phyloP scores from a whole-genome alignment of 64 coral and sea anemone genomes.

The Dendrophyllia cribrosa region DNA sequence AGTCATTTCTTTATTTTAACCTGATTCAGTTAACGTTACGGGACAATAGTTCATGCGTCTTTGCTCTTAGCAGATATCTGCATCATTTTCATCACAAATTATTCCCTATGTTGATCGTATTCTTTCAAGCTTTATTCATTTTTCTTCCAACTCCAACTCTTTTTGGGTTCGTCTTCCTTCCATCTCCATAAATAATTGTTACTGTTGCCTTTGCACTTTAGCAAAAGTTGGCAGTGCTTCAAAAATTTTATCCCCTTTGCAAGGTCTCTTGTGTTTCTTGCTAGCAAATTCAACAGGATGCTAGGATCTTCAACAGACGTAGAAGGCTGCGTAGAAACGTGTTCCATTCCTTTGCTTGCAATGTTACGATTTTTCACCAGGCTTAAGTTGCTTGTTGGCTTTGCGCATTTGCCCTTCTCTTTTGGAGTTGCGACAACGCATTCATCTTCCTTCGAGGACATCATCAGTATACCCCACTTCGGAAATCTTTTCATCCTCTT shows the following conservation, averaged over 20 bases:
- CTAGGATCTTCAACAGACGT: background rate
- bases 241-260: constrained; percentile 14
- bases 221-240: constrained; percentile 18
- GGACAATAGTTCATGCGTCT: constrained; percentile 10
- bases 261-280: constrained; percentile 32
- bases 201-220: background rate
- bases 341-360: constrained; percentile 15
- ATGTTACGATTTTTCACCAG: background rate
- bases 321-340: constrained; percentile 18
- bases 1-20: constrained; percentile 38
- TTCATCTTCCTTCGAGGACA: background rate
- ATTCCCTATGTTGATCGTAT: no score
- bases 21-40: background rate
- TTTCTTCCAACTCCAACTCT: constrained; percentile 21
- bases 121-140: constrained; percentile 1
- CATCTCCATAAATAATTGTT: background rate
- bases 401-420: background rate
- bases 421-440: no score
- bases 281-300: constrained; percentile 29
- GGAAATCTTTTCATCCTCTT: background rate
- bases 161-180: background rate
- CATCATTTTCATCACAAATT: background rate
- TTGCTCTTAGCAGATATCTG: constrained; percentile 10
- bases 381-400: background rate
- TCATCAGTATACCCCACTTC: background rate